Evolutionary conservation across 2,888 invertebrate genomes (phyloP).

Genomic region (Diogma glabrata): DNA sequence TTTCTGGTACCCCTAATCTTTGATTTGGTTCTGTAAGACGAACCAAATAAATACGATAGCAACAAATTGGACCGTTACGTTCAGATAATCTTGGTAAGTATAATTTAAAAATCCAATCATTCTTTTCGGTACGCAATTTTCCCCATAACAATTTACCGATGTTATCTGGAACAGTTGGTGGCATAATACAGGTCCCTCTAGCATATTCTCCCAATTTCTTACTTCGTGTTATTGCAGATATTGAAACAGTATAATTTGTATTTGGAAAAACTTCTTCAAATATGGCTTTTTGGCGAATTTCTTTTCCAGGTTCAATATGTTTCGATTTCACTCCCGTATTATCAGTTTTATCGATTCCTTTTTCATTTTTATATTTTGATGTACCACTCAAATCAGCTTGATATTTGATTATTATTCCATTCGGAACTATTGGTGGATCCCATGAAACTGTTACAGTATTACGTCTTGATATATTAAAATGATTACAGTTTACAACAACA

Average conservation of each 20-base stretch:
- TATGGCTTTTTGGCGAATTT: conserved; percentile 36
- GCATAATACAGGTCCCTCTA: conserved; percentile 52
- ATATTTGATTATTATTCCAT: conserved; percentile 70
- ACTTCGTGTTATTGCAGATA: conserved; percentile 66
- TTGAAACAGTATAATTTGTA: conserved; percentile 68
- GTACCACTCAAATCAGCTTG: conserved; percentile 48
- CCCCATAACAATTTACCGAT: conserved; percentile 42
- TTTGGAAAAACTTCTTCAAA: conserved; percentile 67
- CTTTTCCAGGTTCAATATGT: conserved; percentile 41
- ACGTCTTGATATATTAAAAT: conserved; percentile 39
- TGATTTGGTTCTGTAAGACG: conserved; percentile 48
- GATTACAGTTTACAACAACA: conserved; percentile 52
- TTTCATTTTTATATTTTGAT: conserved; percentile 43
- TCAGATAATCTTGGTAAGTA: conserved; percentile 67
- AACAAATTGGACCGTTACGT: conserved; percentile 78
- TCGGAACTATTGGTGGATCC: conserved; percentile 59
- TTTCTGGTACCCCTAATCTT: conserved; percentile 55
- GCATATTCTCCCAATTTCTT: conserved; percentile 60
- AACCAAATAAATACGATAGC: conserved; percentile 70
- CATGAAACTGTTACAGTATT: conserved; percentile 59
- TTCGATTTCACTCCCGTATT: conserved; percentile 49
- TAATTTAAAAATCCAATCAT: conserved; percentile 62
- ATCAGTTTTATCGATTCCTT: conserved; percentile 39
- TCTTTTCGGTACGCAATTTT: conserved; percentile 46
- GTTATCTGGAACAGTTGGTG: conserved; percentile 56